Evolutionary conservation across 2,113 vertebrate species (phyloP).

Genomic region (Corythornis cristatus): DNA sequence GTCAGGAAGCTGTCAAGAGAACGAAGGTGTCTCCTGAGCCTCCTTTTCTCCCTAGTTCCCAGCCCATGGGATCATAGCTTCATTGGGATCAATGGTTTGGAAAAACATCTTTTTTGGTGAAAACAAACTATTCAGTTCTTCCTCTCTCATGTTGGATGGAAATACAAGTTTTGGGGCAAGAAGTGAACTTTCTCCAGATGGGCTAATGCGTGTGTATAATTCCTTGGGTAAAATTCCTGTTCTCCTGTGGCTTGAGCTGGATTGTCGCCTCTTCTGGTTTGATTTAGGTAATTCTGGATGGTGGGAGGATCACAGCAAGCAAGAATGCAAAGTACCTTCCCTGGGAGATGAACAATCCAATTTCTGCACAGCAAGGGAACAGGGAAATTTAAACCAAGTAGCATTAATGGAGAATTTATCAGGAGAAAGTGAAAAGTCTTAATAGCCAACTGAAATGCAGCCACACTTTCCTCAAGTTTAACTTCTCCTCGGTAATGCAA

Average conservation of each 20-base stretch:
- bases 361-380: background rate
- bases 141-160: background rate
- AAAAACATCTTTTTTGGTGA: background rate
- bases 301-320: background rate
- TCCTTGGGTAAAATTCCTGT: background rate
- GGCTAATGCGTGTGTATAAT: background rate
- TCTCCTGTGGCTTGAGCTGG: background rate
- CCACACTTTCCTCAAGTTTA: background rate
- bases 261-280: background rate
- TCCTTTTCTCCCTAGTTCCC: too few species aligned
- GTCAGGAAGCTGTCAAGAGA: too few species aligned
- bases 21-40: too few species aligned
- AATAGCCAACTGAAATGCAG: background rate
- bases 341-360: conserved; percentile 11
- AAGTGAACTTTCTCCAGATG: background rate
- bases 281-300: background rate
- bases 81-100: background rate
- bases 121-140: background rate
- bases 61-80: background rate
- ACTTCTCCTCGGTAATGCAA: background rate
- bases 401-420: conserved; percentile 5
- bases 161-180: background rate
- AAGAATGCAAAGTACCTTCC: background rate
- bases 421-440: background rate
- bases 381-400: background rate